A percentile compares a stretch with the other conserved stretches of the same genome.
These are phyloP conservation scores for Dallia pectoralis DNA, from an alignment of 2,797 vertebrate species.

Conservation along the genomic window DNA sequence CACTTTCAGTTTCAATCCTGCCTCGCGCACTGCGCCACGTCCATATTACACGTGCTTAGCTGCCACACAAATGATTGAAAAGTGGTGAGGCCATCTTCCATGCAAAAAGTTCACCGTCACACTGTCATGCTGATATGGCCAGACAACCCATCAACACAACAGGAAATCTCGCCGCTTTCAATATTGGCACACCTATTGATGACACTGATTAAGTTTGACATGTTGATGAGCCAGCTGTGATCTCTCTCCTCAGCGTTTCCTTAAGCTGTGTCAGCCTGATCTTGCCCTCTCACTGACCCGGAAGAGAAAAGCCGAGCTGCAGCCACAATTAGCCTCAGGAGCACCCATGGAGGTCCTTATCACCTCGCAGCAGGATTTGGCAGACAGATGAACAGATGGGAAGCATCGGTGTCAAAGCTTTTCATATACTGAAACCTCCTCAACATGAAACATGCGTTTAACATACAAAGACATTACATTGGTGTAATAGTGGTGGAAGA, in stretches of 20 bases:
- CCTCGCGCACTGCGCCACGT: no score
- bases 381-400: background rate
- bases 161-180: no score
- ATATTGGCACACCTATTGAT: no score
- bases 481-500: no score
- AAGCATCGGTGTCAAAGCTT: background rate
- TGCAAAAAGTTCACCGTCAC: no score
- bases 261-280: conserved; percentile 44
- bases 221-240: conserved; percentile 1
- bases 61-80: no score
- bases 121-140: no score
- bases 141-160: no score
- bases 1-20: no score
- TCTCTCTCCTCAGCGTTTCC: conserved; percentile 48
- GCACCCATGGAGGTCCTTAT: conserved; percentile 11
- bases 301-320: conserved; percentile 33
- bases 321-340: conserved; percentile 7
- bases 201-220: background rate
- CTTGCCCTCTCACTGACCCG: conserved; percentile 13
- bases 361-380: background rate
- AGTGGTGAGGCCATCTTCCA: no score
- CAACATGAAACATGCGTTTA: background rate
- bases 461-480: no score
- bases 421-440: background rate
- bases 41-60: no score